phyloP scores from a whole-genome alignment of 2,888 invertebrate species.

The Oasisia sp. region DNA sequence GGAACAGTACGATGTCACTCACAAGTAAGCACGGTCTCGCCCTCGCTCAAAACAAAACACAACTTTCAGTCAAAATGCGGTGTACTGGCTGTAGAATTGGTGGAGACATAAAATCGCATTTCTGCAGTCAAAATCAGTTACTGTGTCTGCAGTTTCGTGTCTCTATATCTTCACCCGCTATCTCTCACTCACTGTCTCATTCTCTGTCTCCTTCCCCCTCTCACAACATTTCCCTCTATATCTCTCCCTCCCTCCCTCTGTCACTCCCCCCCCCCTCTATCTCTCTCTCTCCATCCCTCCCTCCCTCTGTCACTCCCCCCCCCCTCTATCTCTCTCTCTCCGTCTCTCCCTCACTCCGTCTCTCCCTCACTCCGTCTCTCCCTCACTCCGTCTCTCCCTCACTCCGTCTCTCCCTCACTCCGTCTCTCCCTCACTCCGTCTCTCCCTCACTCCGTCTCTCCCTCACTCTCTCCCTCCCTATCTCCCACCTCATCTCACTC shows the following conservation, averaged over 20 bases:
- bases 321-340: not conserved
- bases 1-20: slow-evolving; percentile 90
- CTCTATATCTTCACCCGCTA: not conserved
- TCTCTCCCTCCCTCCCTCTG: too few relatives aligned
- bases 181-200: too few relatives aligned
- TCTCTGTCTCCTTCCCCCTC: too few relatives aligned
- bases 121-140: too few relatives aligned
- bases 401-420: not conserved
- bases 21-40: slow-evolving; percentile 73
- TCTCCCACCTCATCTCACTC: too few relatives aligned
- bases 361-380: not conserved
- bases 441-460: not conserved
- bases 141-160: not conserved
- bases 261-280: too few relatives aligned
- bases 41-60: not conserved
- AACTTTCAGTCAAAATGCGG: too few relatives aligned
- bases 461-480: not conserved
- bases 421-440: not conserved
- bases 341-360: not conserved
- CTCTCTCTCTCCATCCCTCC: not conserved
- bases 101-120: too few relatives aligned
- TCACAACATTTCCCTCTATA: too few relatives aligned
- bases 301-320: not conserved
- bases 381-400: not conserved
- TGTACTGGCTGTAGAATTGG: too few relatives aligned